Conservation (phyloP, 2,113 vertebrate genomes). For the Pungitius pungitius region DNA sequence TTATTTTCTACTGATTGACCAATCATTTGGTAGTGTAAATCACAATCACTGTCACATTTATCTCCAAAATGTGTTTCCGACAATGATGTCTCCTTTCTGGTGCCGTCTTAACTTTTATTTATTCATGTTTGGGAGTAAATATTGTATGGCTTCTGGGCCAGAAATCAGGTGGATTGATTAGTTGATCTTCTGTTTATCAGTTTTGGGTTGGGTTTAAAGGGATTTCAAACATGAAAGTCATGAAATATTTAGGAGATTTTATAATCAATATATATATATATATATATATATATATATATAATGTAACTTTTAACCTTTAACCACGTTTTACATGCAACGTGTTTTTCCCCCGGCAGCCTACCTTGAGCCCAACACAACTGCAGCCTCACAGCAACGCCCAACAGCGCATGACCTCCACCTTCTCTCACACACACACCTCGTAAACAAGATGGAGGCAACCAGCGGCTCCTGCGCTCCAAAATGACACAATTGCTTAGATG, state of each 20-base stretch:
- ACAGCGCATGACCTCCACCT: slow-evolving; percentile 1
- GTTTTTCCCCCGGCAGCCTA: slow-evolving; percentile 29
- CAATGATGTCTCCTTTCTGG: neutral
- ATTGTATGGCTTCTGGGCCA: neutral
- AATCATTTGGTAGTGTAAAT: too few relatives aligned
- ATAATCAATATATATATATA: neutral
- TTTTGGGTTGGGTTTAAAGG: neutral
- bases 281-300: too few relatives aligned
- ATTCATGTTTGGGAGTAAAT: neutral
- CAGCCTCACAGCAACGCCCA: neutral
- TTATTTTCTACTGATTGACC: neutral
- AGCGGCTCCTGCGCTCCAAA: slow-evolving; percentile 20
- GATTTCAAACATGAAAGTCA: too few relatives aligned
- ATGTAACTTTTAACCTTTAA: neutral
- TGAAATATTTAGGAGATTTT: neutral
- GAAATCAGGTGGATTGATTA: neutral
- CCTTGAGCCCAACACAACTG: neutral
- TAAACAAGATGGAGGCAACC: slow-evolving; percentile 33
- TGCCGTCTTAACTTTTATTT: neutral
- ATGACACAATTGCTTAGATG: slow-evolving; percentile 43
- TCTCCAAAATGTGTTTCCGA: neutral
- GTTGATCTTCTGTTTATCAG: neutral
- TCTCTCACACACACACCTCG: slow-evolving; percentile 14
- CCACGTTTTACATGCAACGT: neutral
- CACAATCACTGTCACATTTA: neutral